A percentile compares a stretch with the other conserved stretches of the same genome.
phyloP scores from a whole-genome alignment of 1,140 invertebrate genomes.

The Watersipora subatra region DNA sequence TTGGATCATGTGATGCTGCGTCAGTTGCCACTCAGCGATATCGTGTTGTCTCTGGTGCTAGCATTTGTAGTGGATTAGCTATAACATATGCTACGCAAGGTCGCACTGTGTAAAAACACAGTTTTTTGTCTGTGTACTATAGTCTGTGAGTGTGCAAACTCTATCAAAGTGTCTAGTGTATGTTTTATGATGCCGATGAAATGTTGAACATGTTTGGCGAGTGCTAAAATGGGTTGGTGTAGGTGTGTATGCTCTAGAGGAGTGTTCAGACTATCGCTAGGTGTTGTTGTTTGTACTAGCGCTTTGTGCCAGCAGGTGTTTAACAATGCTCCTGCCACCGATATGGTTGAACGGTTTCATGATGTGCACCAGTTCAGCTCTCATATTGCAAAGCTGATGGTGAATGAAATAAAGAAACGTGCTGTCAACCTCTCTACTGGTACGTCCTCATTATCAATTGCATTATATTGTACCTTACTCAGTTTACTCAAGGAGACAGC shows the following conservation, averaged over 20 bases:
- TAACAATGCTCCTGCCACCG: conserved; percentile 68
- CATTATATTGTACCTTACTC: background rate
- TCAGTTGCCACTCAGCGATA: background rate
- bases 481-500: background rate
- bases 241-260: too few relatives aligned
- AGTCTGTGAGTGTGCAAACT: background rate
- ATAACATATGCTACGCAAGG: background rate
- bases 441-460: conserved; percentile 11
- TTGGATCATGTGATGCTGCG: background rate
- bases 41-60: background rate
- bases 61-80: background rate
- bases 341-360: conserved; percentile 89
- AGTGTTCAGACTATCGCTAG: too few relatives aligned
- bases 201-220: too few relatives aligned
- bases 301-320: conserved; percentile 81
- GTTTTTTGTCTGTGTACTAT: background rate
- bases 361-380: conserved; percentile 83
- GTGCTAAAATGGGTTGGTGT: too few relatives aligned
- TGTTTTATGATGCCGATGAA: too few relatives aligned
- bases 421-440: conserved; percentile 84
- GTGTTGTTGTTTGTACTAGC: too few relatives aligned
- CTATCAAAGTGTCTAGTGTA: too few relatives aligned
- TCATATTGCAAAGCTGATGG: conserved; percentile 86
- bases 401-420: conserved; percentile 77
- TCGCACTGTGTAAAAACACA: background rate